Evolutionary conservation across 2,888 invertebrate genomes (phyloP).

Genomic region (Tiliacea aurago): DNA sequence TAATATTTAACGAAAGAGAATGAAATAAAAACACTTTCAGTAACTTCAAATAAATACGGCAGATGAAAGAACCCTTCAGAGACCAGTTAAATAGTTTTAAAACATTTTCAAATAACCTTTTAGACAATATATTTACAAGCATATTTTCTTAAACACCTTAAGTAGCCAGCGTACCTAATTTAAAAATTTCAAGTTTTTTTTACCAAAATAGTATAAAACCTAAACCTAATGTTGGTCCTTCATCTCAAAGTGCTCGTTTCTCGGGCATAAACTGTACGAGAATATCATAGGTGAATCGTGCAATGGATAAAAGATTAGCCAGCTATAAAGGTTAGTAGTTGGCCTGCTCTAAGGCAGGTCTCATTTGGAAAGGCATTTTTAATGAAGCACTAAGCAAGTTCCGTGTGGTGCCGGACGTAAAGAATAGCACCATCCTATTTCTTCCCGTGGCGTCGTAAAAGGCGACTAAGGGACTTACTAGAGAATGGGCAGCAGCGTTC

Average conservation of each 20-base stretch:
- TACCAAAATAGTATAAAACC: neutral
- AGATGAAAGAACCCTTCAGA: constrained; percentile 26
- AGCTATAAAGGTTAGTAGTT: neutral
- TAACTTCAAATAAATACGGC: constrained; percentile 28
- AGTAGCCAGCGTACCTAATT: neutral
- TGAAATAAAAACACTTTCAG: constrained; percentile 25
- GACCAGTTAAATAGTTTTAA: neutral
- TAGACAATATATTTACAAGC: neutral
- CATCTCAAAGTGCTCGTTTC: neutral
- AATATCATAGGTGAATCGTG: neutral
- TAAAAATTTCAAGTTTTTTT: neutral
- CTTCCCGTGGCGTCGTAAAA: too few relatives aligned
- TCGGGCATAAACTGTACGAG: neutral
- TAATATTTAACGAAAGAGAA: constrained; percentile 29
- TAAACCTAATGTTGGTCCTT: neutral
- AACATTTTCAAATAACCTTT: constrained; percentile 8
- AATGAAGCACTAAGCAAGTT: neutral
- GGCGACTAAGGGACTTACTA: too few relatives aligned
- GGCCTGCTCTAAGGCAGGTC: neutral
- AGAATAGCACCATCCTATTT: too few relatives aligned
- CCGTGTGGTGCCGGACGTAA: too few relatives aligned
- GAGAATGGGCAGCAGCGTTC: too few relatives aligned
- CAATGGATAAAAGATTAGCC: neutral
- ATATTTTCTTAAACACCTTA: constrained; percentile 1
- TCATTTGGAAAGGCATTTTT: neutral